These are phyloP conservation scores for Phylloscopus trochilus DNA, from an alignment of 2,113 vertebrate genomes.

Conservation along the genomic window DNA sequence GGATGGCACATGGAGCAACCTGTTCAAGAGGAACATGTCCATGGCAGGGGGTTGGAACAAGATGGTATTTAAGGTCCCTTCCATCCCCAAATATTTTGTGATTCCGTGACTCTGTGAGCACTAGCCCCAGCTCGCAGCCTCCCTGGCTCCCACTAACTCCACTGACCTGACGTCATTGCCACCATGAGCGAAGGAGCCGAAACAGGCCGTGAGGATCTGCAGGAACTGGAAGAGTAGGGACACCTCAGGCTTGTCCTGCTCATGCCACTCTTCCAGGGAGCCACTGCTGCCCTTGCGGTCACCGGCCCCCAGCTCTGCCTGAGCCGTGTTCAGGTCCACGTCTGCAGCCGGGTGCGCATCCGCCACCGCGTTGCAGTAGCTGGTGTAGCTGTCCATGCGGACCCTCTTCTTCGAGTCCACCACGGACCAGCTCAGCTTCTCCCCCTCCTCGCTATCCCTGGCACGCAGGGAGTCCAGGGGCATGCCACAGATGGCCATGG, in stretches of 20 bases:
- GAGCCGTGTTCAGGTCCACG: constrained; percentile 62
- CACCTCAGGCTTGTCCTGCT: constrained; percentile 89
- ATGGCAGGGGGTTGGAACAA: background rate
- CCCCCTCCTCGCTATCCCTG: constrained; percentile 72
- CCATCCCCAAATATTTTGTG: background rate
- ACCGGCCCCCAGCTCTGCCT: constrained; percentile 47
- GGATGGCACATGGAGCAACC: background rate
- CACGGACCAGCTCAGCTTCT: constrained; percentile 66
- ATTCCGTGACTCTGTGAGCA: background rate
- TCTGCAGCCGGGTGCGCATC: constrained; percentile 70
- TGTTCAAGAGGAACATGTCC: background rate
- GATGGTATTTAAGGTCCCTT: background rate
- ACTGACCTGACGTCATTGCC: constrained; percentile 94
- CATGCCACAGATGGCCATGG: constrained; percentile 96
- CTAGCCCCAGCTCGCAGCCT: background rate
- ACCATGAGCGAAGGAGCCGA: constrained; percentile 96
- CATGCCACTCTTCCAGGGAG: constrained; percentile 81
- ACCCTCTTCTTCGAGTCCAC: constrained; percentile 77
- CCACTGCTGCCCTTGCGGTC: constrained; percentile 62
- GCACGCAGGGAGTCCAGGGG: constrained; percentile 81
- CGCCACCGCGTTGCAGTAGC: constrained; percentile 86
- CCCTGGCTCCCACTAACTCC: background rate
- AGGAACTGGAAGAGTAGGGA: constrained; percentile 92
- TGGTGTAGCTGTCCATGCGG: constrained; percentile 91
- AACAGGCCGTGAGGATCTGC: constrained; percentile 95